These are phyloP conservation scores for Lasioglossum lativentre DNA, from an alignment of 2,888 invertebrate species.

Conservation along the genomic window DNA sequence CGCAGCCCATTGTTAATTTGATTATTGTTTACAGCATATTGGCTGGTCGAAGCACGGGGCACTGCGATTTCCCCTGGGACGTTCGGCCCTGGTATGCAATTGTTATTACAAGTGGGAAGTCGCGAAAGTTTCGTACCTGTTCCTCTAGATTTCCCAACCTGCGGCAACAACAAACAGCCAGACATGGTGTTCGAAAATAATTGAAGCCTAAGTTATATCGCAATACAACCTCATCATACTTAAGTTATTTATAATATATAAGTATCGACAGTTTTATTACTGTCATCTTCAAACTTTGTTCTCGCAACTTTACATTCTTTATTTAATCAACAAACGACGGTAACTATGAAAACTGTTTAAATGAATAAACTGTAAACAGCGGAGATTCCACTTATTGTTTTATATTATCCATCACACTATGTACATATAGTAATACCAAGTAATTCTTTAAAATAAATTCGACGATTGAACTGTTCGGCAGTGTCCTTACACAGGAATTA, in stretches of 20 bases:
- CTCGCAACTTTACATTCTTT: neutral
- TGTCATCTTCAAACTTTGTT: neutral
- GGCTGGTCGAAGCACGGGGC: constrained; percentile 77
- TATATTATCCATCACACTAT: neutral
- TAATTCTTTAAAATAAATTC: neutral
- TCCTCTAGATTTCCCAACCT: constrained; percentile 76
- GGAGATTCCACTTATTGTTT: neutral
- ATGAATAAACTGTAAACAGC: neutral
- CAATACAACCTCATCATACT: too few relatives aligned
- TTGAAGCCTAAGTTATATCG: constrained; percentile 30
- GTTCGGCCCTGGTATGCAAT: constrained; percentile 74
- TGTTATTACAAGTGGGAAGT: constrained; percentile 75
- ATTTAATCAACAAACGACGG: neutral
- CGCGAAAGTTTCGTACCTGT: constrained; percentile 72
- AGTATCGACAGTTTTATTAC: neutral
- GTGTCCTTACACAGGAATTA: neutral
- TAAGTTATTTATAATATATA: neutral
- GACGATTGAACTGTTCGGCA: neutral
- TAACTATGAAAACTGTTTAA: neutral
- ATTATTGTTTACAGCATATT: constrained; percentile 69
- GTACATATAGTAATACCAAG: neutral
- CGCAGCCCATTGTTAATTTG: neutral
- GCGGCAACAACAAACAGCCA: constrained; percentile 75
- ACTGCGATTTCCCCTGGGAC: constrained; percentile 66
- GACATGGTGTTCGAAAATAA: constrained; percentile 72